Evolutionary conservation across 2,113 vertebrate species (phyloP).

Genomic region (Odocoileus hemionus): DNA sequence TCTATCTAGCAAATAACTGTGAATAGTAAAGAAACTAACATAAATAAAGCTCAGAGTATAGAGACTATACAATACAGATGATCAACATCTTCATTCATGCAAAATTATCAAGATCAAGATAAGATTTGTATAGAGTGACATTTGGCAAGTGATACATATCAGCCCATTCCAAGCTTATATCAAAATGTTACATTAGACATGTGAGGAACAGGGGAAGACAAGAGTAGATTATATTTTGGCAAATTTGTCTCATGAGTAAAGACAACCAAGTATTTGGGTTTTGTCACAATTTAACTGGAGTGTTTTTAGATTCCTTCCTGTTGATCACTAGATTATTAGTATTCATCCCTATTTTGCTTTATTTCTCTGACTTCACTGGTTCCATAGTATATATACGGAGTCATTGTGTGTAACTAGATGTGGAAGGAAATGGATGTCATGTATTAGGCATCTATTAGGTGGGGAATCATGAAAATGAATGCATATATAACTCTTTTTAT

Average conservation of each 20-base stretch:
- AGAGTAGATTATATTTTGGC: not conserved
- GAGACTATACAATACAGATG: not conserved
- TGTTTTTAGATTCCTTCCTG: not conserved
- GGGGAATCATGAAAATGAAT: not conserved
- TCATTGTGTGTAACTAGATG: not conserved
- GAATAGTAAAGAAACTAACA: not conserved
- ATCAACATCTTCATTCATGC: not conserved
- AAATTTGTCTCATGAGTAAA: not conserved
- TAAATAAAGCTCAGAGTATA: not conserved
- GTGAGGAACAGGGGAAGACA: not conserved
- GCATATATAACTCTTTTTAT: not conserved
- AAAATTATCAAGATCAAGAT: not conserved
- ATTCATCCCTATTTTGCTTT: not conserved
- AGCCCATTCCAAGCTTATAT: not conserved
- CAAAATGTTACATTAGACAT: not conserved
- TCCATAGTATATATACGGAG: not conserved
- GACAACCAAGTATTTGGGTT: not conserved
- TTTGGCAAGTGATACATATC: not conserved
- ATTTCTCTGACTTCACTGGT: not conserved
- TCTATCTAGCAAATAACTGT: not conserved
- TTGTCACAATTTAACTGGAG: not conserved
- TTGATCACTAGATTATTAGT: not conserved
- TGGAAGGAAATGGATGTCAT: not conserved
- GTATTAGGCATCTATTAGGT: not conserved
- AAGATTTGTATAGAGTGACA: not conserved